Percentiles rank a stretch among this genome's conserved stretches.
Evolutionary conservation across 2,797 vertebrate genomes (phyloP).

Genomic region (Cirrhinus molitorella): DNA sequence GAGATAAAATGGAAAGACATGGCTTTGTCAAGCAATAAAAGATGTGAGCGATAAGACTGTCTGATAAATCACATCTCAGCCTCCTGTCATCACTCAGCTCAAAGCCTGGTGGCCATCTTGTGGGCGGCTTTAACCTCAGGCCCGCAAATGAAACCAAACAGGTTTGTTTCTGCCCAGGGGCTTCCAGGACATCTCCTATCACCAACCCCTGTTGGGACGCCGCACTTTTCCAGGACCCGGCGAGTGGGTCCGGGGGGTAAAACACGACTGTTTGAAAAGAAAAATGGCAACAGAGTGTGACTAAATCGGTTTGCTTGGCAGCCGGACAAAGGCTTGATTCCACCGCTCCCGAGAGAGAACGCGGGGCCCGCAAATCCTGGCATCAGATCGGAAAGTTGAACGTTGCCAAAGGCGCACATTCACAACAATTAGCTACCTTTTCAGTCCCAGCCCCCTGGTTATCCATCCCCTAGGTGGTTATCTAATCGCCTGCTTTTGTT

Average conservation of each 20-base stretch:
- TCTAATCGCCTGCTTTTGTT: conserved; percentile 66
- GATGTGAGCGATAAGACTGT: conserved; percentile 81
- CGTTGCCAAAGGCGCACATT: conserved; percentile 65
- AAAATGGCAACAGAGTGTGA: conserved; percentile 72
- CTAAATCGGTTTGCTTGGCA: conserved; percentile 79
- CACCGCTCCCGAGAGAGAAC: conserved; percentile 58
- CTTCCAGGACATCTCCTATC: conserved; percentile 50
- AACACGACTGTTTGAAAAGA: conserved; percentile 71
- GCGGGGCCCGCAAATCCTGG: conserved; percentile 59
- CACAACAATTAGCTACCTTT: conserved; percentile 66
- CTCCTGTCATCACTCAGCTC: conserved; percentile 82
- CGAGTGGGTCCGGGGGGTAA: conserved; percentile 45
- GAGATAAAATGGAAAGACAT: conserved; percentile 85
- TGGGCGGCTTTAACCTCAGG: conserved; percentile 80
- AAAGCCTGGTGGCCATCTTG: conserved; percentile 82
- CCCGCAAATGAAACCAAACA: conserved; percentile 90
- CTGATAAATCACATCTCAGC: conserved; percentile 85
- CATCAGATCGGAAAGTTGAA: conserved; percentile 64
- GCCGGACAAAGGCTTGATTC: conserved; percentile 68
- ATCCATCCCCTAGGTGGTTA: conserved; percentile 60
- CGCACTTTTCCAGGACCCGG: conserved; percentile 28
- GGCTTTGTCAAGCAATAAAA: conserved; percentile 49
- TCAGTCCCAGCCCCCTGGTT: conserved; percentile 58
- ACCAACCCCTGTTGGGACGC: conserved; percentile 24
- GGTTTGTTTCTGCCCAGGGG: conserved; percentile 76